Base-by-base conservation (phyloP, 2,797 vertebrate species). In the Phrynocephalus vlangalii region DNA sequence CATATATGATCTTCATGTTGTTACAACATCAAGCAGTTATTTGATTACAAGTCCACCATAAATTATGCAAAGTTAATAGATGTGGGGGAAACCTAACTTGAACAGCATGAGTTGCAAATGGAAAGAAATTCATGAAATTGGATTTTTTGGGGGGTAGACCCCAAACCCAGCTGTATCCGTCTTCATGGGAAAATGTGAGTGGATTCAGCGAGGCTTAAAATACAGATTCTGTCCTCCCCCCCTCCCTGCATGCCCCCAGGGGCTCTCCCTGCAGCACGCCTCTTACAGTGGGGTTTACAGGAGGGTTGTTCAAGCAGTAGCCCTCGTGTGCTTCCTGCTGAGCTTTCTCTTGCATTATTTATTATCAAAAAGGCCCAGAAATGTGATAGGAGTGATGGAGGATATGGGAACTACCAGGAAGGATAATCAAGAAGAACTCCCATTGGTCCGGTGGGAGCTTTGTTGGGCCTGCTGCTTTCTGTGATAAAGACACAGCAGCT, bases 361-460 rank as follows among this genome's bases (percentile, higher is more conserved):
- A 89, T 92, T 94, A 95, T 96, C 95, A 94, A 92, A 92, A 94
- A 93, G 90, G 88, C 92, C 88, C 95, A 96, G 95, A 94, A 94
- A 95, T 94, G 92, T 94, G 95, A 96, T 95, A 93, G 91, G 85
- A 88, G 87, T 95, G 95, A 96, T 95, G 95, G 3, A 92, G 93
- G 93, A 93, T 94, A 94, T 94, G 95, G 91, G 92, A 83, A 87
- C 0, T 16, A 93, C 92, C 91, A 85, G 88, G 92, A 89, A 94
- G 93, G 94, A 94, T 93, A 95, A 94, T 96, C 92, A 95, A 92
- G 86, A 94, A 94, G 94, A 96, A 93, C 94, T 94, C 94, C 95
- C 95, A 94, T 87, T 96, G 95, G 87, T 90, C 94, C 80, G 92
- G 89, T 79, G 89, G 87, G 63, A 94, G 92, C 93, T 96, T 96